These are phyloP conservation scores for Pseudeuparius sepicola DNA, from an alignment of 2,888 invertebrate species.

Conservation along the genomic window DNA sequence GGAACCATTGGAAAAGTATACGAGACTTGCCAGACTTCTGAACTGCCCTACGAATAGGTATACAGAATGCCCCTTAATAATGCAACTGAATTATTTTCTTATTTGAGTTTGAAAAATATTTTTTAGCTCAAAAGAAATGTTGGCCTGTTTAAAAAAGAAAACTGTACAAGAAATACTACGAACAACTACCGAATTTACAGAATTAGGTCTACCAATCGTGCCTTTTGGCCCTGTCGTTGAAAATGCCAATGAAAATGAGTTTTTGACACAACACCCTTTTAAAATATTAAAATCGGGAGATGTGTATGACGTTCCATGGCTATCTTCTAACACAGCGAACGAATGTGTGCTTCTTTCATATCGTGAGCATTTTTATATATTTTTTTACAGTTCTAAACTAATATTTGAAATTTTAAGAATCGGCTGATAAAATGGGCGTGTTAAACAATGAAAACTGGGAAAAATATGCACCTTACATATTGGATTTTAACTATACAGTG, in stretches of 20 bases:
- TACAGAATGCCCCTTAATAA: too few relatives aligned
- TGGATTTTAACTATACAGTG: too few relatives aligned
- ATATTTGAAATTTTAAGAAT: too few relatives aligned
- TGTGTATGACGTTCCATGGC: slow-evolving; percentile 58
- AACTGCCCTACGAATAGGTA: slow-evolving; percentile 50
- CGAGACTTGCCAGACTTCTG: slow-evolving; percentile 46
- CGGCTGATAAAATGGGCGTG: slow-evolving; percentile 37
- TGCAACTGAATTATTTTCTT: too few relatives aligned
- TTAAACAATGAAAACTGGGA: slow-evolving; percentile 31
- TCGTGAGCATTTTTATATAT: too few relatives aligned
- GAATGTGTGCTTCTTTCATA: too few relatives aligned
- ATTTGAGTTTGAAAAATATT: too few relatives aligned
- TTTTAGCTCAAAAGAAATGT: too few relatives aligned
- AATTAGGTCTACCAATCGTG: slow-evolving; percentile 29
- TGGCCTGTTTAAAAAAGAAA: slow-evolving; percentile 52
- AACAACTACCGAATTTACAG: slow-evolving; percentile 42
- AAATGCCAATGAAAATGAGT: slow-evolving; percentile 44
- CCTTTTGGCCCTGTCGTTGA: slow-evolving; percentile 33
- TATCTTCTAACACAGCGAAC: slow-evolving; percentile 56
- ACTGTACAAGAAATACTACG: slow-evolving; percentile 48
- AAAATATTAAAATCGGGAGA: slow-evolving; percentile 49
- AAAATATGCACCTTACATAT: slow-evolving; percentile 27
- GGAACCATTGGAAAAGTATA: slow-evolving; percentile 49
- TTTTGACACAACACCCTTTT: slow-evolving; percentile 54
- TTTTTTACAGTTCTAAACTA: too few relatives aligned